These are phyloP conservation scores for Natrix natrix DNA, from an alignment of 2,797 vertebrate genomes.

Conservation along the genomic window DNA sequence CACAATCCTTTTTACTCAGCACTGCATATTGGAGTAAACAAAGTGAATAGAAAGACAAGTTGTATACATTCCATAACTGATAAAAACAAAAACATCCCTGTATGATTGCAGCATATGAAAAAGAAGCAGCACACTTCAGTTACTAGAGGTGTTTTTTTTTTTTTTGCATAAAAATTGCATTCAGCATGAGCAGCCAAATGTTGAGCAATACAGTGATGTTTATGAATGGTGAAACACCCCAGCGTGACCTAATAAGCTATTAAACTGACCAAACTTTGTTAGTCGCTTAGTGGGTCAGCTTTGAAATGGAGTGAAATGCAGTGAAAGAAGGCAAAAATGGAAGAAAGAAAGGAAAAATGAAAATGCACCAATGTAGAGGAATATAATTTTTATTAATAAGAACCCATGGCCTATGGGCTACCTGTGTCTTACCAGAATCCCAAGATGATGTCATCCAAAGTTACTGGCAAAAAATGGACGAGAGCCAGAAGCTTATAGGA, in stretches of 20 bases:
- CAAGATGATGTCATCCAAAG: not conserved
- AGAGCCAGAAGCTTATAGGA: not conserved
- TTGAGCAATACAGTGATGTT: not conserved
- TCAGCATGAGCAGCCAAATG: not conserved
- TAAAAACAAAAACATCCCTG: not conserved
- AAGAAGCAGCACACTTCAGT: not conserved
- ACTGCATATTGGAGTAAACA: not conserved
- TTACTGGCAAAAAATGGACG: not conserved
- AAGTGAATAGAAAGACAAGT: not conserved
- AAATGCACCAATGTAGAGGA: not conserved
- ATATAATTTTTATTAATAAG: slow-evolving; percentile 25
- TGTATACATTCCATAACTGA: not conserved
- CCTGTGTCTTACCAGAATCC: not conserved
- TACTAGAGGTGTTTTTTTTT: not conserved
- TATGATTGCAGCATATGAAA: not conserved
- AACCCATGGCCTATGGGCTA: not conserved
- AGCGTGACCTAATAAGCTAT: slow-evolving; percentile 41
- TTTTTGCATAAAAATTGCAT: not conserved
- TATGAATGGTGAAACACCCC: not conserved
- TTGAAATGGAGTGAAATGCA: slow-evolving; percentile 10
- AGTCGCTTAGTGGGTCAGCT: slow-evolving; percentile 36
- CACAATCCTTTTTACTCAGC: not conserved
- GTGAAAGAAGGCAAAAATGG: slow-evolving; percentile 36
- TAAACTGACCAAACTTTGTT: slow-evolving; percentile 27
- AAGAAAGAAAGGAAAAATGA: not conserved